Evolutionary conservation across 1,140 invertebrate species (phyloP).

Genomic region (Ceratosolen fusciceps): DNA sequence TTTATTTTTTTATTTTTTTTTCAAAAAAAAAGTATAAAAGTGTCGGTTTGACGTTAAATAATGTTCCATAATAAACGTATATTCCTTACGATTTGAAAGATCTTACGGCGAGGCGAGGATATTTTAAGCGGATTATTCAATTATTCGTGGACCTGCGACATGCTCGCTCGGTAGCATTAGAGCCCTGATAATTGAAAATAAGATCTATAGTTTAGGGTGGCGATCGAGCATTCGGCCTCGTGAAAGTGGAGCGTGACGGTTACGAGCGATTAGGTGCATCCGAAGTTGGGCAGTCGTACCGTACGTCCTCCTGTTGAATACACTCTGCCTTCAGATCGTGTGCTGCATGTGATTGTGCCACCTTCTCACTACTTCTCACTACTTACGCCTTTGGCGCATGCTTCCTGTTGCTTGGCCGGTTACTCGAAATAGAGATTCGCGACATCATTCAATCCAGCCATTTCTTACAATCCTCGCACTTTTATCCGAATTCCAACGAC

Average conservation of each 20-base stretch:
- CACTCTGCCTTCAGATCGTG: not conserved
- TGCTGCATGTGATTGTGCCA: not conserved
- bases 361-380: not conserved
- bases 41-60: too few relatives aligned
- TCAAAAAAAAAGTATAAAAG: too few relatives aligned
- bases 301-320: conserved; percentile 39
- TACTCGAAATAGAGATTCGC: too few relatives aligned
- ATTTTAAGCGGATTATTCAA: too few relatives aligned
- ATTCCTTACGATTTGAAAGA: too few relatives aligned
- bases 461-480: too few relatives aligned
- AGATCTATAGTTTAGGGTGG: not conserved
- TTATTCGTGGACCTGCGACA: not conserved
- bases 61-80: too few relatives aligned
- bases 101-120: too few relatives aligned
- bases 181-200: not conserved
- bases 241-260: not conserved
- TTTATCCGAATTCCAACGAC: too few relatives aligned
- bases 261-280: not conserved
- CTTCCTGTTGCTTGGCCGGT: conserved; percentile 23
- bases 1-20: too few relatives aligned
- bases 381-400: not conserved
- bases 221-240: not conserved
- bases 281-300: not conserved
- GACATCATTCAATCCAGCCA: too few relatives aligned
- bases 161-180: too few relatives aligned